These are phyloP conservation scores for Rousettus leschenaultii DNA, from an alignment of 2,113 vertebrate genomes.

Conservation along the genomic window DNA sequence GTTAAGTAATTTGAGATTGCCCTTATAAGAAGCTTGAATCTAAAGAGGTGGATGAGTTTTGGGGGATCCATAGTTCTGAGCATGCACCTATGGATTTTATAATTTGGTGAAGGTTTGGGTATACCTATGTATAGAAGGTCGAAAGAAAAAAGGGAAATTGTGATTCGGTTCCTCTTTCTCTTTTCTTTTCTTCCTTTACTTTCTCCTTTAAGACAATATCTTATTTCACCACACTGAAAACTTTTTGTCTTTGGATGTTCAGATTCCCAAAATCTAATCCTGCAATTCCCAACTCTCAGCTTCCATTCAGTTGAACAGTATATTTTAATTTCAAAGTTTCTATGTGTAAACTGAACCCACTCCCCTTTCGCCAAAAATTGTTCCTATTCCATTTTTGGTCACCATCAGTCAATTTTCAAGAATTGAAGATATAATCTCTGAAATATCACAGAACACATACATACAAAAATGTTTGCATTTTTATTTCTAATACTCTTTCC, in stretches of 20 bases:
- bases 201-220: neutral
- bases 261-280: neutral
- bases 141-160: neutral
- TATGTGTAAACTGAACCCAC: neutral
- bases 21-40: neutral
- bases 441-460: neutral
- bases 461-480: neutral
- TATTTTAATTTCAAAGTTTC: neutral
- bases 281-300: neutral
- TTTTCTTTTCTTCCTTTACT: neutral
- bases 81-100: neutral
- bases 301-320: neutral
- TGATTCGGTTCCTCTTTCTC: neutral
- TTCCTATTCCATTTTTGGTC: neutral
- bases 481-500: neutral
- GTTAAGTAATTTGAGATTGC: neutral
- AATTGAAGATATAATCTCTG: neutral
- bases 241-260: neutral
- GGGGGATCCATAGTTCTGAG: neutral
- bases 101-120: neutral
- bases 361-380: neutral
- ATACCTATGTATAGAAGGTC: neutral
- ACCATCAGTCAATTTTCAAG: neutral
- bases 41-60: neutral
- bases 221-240: neutral